Percentiles rank a stretch among this genome's conserved stretches.
Conservation (phyloP, 2,888 invertebrate species). For the Diarsia dahlii region DNA sequence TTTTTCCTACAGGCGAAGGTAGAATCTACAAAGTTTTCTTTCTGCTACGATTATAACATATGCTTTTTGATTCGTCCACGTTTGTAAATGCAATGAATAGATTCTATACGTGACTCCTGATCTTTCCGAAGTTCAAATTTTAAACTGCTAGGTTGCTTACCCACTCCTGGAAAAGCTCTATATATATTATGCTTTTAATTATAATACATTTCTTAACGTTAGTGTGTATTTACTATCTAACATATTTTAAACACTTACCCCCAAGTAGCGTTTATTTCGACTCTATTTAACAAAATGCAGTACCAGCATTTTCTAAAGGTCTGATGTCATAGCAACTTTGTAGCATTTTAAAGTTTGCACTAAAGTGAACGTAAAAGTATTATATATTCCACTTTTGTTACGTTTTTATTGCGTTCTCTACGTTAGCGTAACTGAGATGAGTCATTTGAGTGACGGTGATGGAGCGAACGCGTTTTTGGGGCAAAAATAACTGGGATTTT, state of each 20-base stretch:
- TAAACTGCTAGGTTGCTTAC: neutral
- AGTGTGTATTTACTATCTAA: neutral
- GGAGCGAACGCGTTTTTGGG: slow-evolving; percentile 10
- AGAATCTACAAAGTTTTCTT: neutral
- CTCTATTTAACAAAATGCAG: neutral
- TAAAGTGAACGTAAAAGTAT: slow-evolving; percentile 48
- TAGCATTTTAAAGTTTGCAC: slow-evolving; percentile 36
- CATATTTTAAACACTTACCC: neutral
- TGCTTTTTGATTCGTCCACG: neutral
- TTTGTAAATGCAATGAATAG: neutral
- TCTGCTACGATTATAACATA: neutral
- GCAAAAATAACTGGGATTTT: neutral
- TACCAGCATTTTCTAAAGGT: slow-evolving; percentile 5
- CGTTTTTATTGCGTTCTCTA: slow-evolving; percentile 42
- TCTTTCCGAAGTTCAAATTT: neutral
- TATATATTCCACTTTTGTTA: slow-evolving; percentile 43
- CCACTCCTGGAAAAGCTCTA: neutral
- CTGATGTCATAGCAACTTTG: slow-evolving; percentile 33
- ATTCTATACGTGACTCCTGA: neutral
- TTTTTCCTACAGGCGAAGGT: neutral
- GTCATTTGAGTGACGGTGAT: slow-evolving; percentile 14
- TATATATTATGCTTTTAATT: neutral
- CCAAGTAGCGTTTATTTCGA: neutral
- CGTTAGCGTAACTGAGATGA: slow-evolving; percentile 21
- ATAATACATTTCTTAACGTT: neutral